Percentiles rank a stretch among this genome's conserved stretches.
Conservation (phyloP, 2,888 invertebrate genomes). For the Drosophila basisetae region DNA sequence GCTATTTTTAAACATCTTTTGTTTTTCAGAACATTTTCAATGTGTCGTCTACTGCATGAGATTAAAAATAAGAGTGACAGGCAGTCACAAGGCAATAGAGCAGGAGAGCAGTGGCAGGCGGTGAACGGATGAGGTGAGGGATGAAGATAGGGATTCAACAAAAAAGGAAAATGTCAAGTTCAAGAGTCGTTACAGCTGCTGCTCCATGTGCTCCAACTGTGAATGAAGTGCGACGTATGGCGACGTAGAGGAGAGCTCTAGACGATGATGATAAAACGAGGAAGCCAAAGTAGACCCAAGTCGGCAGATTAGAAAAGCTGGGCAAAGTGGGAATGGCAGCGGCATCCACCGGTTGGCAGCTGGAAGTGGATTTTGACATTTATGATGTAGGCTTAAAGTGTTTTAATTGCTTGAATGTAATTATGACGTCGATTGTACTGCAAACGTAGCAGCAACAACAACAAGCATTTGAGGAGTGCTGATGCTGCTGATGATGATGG, state of each 20-base stretch:
- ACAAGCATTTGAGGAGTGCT: conserved; percentile 12
- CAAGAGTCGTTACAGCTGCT: conserved; percentile 77
- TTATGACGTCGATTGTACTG: conserved; percentile 7
- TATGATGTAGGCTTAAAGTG: conserved; percentile 73
- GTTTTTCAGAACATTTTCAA: conserved; percentile 45
- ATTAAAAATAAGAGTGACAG: conserved; percentile 77
- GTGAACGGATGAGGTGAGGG: neutral
- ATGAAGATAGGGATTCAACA: neutral
- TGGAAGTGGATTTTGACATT: conserved; percentile 78
- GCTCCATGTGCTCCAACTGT: conserved; percentile 23
- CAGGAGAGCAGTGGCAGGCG: neutral
- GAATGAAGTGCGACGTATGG: conserved; percentile 44
- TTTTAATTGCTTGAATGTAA: conserved; percentile 70
- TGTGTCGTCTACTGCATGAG: conserved; percentile 63
- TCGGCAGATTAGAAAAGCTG: conserved; percentile 31
- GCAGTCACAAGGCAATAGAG: conserved; percentile 18
- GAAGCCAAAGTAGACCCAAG: conserved; percentile 11
- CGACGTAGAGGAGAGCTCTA: conserved; percentile 13
- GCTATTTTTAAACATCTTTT: conserved; percentile 65
- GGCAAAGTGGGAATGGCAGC: conserved; percentile 12
- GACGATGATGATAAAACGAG: conserved; percentile 11
- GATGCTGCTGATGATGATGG: no score
- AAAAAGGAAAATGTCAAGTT: conserved; percentile 77
- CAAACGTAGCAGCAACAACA: conserved; percentile 3
- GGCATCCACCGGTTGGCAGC: conserved; percentile 51